Evolutionary conservation across 2,888 invertebrate genomes (phyloP), one percentile per base, ranked within the genome.

Genomic region (Tricholauxania praeusta): DNA sequence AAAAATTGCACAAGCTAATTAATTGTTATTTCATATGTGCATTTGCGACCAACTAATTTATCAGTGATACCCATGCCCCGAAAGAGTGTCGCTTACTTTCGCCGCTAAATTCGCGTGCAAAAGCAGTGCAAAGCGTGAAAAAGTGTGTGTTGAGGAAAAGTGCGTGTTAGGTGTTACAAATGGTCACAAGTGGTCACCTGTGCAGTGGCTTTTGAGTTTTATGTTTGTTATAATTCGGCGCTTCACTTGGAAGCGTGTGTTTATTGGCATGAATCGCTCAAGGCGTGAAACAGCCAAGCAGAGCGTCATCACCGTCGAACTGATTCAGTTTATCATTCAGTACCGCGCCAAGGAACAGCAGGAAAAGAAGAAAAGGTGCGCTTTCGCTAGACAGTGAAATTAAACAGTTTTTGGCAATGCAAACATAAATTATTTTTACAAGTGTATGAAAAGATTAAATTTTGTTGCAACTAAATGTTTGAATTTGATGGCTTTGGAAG

Each of bases 271-370:
- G 86, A 85, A 83, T 80, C 83, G 82, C 77, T 77, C 80, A 78
- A 81, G 85, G 80, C 85, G 84, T 77, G 82, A 84, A 78, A 74
- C 72, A 52, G 83, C 82, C 75, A 83, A 83, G 74, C 83, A 86
- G 79, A 86, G 86, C 80, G 79, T 87, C 77, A 87, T 87, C 78
- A 86, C 86, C 72, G 84, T 87, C 65, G 87, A 87, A 73, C 81
- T 87, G 66, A 85, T 87, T 79, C 87, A 87, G 82, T 87, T 87
- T 77, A 87, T 87, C 81, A 87, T 87, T 80, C 85, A 87, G 82
- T 86, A 83, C 79, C 85, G 87, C 74, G 86, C 86, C 75, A 78
- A 82, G 83, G 84, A 86, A 81, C 82, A 82, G 74, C 82, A 83
- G 80, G 84, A 84, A 72, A 82, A 82, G 79, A 85, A 84, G 80